A percentile compares a stretch with the other conserved stretches of the same genome.
These are phyloP conservation scores for Sula dactylatra DNA, from an alignment of 2,113 vertebrate species.

Conservation along the genomic window DNA sequence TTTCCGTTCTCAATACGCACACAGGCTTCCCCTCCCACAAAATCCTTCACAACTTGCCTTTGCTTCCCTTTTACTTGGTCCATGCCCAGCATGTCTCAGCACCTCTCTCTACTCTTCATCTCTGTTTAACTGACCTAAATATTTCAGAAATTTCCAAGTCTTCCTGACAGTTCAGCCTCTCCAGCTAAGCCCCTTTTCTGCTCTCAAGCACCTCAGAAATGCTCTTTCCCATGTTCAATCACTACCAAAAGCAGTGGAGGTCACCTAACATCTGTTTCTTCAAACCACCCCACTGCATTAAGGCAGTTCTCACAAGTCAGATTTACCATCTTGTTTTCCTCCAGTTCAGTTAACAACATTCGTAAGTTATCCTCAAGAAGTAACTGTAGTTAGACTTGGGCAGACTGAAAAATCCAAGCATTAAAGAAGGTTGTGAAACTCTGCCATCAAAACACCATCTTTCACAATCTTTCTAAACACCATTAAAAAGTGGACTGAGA, in stretches of 20 bases:
- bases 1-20: background rate
- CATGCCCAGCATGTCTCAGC: background rate
- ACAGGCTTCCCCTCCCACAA: background rate
- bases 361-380: background rate
- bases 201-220: background rate
- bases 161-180: background rate
- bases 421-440: background rate
- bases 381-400: background rate
- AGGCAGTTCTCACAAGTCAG: background rate
- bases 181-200: background rate
- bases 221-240: background rate
- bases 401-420: background rate
- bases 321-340: background rate
- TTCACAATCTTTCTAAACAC: background rate
- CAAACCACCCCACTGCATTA: background rate
- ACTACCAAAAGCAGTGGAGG: background rate
- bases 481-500: background rate
- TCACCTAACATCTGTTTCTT: background rate
- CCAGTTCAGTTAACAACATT: background rate
- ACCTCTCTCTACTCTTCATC: background rate
- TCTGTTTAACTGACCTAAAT: background rate
- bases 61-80: background rate
- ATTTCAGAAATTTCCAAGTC: background rate
- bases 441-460: background rate
- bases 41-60: background rate